phyloP scores from a whole-genome alignment of 2,888 invertebrate genomes.

The Escarpia spicata region DNA sequence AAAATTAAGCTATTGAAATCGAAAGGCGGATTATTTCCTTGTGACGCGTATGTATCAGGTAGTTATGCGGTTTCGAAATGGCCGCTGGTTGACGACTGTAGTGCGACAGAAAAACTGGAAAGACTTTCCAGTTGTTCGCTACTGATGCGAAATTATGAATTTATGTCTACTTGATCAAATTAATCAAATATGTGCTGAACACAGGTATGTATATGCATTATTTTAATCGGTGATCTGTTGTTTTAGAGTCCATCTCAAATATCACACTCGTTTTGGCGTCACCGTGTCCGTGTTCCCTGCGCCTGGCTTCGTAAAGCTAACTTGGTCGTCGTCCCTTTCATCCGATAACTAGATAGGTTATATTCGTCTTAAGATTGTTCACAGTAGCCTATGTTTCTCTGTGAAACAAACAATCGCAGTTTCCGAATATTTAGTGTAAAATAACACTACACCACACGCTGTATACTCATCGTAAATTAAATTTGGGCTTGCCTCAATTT shows the following conservation, averaged over 20 bases:
- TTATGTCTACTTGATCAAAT: not conserved
- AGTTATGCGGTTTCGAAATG: slow-evolving; percentile 16
- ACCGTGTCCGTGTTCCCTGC: not conserved
- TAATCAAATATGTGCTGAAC: not conserved
- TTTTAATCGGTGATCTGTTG: not conserved
- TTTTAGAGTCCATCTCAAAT: not conserved
- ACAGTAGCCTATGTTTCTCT: not conserved
- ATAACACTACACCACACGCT: not conserved
- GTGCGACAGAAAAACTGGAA: slow-evolving; percentile 16
- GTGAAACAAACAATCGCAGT: not conserved
- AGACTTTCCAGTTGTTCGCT: slow-evolving; percentile 3
- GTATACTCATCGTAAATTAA: not conserved
- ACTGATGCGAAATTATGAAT: slow-evolving; percentile 6
- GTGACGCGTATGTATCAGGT: not conserved
- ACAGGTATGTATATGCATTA: not conserved
- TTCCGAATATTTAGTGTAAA: not conserved
- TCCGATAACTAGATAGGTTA: not conserved
- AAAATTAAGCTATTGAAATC: not conserved
- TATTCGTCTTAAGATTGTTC: not conserved
- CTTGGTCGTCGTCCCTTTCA: not conserved
- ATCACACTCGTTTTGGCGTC: slow-evolving; percentile 16
- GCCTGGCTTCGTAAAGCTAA: not conserved
- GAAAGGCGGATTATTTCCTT: not conserved
- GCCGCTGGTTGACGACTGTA: slow-evolving; percentile 16
- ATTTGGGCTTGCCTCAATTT: not conserved